Base-by-base conservation (phyloP, 2,888 invertebrate genomes). In the Hemaris fuciformis region DNA sequence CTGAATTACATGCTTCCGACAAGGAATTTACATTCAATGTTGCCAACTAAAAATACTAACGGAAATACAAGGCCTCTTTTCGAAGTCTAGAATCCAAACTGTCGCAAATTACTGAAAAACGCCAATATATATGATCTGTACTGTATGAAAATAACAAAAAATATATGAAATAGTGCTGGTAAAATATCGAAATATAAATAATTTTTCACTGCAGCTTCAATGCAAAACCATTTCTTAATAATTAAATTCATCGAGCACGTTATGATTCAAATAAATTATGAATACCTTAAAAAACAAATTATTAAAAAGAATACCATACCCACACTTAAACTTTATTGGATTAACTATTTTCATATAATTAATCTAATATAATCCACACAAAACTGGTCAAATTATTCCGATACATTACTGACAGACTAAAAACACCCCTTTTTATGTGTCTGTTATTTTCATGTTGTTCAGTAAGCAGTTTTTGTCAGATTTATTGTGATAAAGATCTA, bases 261-360 rank as follows among this genome's bases (percentile, higher is more conserved):
- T 27, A 18, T 8, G 3, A 53, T 13, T 10, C 15, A 53, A 25
- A 27, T 8, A 48, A 27, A 18, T 31, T 53, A 31, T 53, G 18
- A 15, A 27, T 27, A 48, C n/a, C 48, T 48, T 53, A 53, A 48
- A 48, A 10, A 27, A 53, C 53, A 53, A 31, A 53, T 53, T 53
- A 53, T 53, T 31, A 10, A 3, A 31, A 53, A 53, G n/a, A n/a
- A n/a, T n/a, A 53, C 53, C 53, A 53, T 53, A 31, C 53, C 53
- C 53, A 31, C 53, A 53, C 53, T 31, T 53, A 53, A 53, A 53
- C 15, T 10, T 18, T 31, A 53, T 18, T 15, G 18, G 3, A 31
- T 27, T 53, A 53, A 53, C 15, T 53, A 53, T 18, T 27, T 27
- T 13, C n/a, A 46, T 25, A 31, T 0, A 53, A 53, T 31, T 27